Percentiles rank a stretch among this genome's conserved stretches.
Evolutionary conservation across 92 coral and sea anemone genomes (phyloP).

Genomic region (Bergia puertoricense): DNA sequence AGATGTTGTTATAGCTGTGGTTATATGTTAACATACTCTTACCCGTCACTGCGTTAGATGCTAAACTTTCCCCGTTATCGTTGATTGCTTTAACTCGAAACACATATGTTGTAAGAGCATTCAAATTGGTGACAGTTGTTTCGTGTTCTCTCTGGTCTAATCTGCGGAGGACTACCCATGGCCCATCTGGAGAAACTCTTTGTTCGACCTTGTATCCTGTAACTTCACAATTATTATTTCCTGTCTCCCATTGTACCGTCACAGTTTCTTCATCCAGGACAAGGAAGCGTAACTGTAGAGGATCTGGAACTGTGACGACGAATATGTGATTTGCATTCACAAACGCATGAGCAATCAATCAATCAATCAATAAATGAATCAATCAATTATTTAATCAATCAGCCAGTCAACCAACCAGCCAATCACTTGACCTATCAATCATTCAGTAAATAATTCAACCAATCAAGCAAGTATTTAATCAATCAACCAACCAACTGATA

Average conservation of each 20-base stretch:
- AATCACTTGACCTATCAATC: too few relatives aligned
- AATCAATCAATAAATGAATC: not conserved
- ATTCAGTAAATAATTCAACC: too few relatives aligned
- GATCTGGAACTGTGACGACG: not conserved
- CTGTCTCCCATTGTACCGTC: not conserved
- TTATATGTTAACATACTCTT: not conserved
- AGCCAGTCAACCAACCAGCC: too few relatives aligned
- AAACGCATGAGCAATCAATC: not conserved
- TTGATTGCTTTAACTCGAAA: conserved; percentile 20
- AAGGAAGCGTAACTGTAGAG: not conserved
- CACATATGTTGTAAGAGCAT: not conserved
- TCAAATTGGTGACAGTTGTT: not conserved
- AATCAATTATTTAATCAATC: too few relatives aligned
- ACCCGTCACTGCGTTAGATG: not conserved
- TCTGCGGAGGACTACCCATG: not conserved
- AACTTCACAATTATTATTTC: not conserved
- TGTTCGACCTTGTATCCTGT: conserved; percentile 19
- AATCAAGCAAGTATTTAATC: too few relatives aligned
- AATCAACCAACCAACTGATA: too few relatives aligned
- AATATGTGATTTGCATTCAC: not conserved
- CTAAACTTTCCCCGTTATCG: conserved; percentile 13
- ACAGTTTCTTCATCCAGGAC: not conserved
- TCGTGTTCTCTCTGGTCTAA: not conserved
- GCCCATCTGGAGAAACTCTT: not conserved
- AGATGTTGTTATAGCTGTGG: too few relatives aligned